phyloP scores from a whole-genome alignment of 2,888 invertebrate genomes.

The Meghimatium bilineatum region DNA sequence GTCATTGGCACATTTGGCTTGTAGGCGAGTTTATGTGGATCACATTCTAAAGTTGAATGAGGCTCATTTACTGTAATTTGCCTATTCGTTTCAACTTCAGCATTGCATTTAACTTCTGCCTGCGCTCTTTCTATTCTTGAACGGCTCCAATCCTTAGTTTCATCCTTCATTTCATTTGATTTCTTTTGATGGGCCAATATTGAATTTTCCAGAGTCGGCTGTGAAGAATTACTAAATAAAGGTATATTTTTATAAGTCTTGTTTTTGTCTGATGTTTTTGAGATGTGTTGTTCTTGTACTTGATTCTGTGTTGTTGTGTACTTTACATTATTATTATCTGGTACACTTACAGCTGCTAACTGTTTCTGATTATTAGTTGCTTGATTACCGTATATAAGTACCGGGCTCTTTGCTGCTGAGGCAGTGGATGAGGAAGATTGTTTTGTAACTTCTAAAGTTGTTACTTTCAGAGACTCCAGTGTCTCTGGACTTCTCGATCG shows the following conservation, averaged over 20 bases:
- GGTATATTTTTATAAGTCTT: neutral
- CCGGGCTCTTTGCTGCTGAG: neutral
- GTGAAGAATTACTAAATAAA: neutral
- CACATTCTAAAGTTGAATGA: neutral
- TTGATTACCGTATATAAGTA: neutral
- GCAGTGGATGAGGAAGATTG: too few relatives aligned
- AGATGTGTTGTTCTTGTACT: neutral
- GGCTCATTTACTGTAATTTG: neutral
- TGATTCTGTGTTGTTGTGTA: neutral
- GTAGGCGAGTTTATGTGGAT: neutral
- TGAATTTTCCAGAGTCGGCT: neutral
- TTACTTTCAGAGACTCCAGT: neutral
- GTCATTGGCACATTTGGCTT: neutral
- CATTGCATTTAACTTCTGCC: neutral
- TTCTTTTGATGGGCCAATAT: neutral
- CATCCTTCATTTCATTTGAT: neutral
- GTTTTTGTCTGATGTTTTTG: neutral
- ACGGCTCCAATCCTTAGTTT: neutral
- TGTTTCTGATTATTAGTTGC: neutral
- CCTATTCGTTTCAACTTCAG: neutral
- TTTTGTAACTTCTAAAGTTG: neutral
- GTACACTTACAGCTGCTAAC: too few relatives aligned
- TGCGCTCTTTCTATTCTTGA: neutral
- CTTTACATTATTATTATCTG: too few relatives aligned
- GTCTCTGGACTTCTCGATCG: neutral